Evolutionary conservation across 2,797 vertebrate genomes (phyloP), one percentile per base, ranked within the genome.

Genomic region (Rhinogobio ventralis): DNA sequence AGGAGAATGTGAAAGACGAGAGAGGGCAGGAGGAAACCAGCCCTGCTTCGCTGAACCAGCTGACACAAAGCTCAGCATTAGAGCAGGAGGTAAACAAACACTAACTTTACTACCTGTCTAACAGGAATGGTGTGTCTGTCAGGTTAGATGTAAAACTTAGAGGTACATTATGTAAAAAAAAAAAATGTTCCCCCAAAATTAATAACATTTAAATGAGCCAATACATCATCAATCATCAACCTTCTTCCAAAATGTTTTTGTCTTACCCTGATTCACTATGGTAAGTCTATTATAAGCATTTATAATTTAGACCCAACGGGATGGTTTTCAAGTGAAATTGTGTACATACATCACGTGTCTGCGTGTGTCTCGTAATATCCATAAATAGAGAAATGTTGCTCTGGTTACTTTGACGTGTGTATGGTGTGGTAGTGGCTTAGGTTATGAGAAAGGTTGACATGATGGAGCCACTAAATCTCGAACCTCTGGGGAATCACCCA

Each of bases 41-140:
- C 39, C 77, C 87, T 36, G 88, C 85, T 76, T 82, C 90, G 15
- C 71, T 93, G 75, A 91, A 89, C 60, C 86, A 83, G 36, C 66
- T 88, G 10, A 69, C 67, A 71, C 86, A 66, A 55, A 88, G 85
- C 90, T 86, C 92, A 19, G 90, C 92, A 5, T 88, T 94, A 84
- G 95, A 95, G 77, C 91, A 93, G 79, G 94, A 95, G 94, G 95
- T 94, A 85, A 64, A 64, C 53, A 75, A 62, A 68, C n/a, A 30
- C 46, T 15, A 77, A 46, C 36, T 11, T 57, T 1, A 11, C 74
- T 39, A 62, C 67, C 28, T 39, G 67, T 19, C 9, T 33, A 64
- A 64, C 55, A 39, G 33, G 74, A 45, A 45, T n/a, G 51, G 23
- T 53, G 80, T 62, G 71, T 83, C 15, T 51, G 20, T 53, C 30